Evolutionary conservation across 1,140 invertebrate genomes (phyloP), one percentile per base, ranked within the genome.

Genomic region (Theocolax elegans): DNA sequence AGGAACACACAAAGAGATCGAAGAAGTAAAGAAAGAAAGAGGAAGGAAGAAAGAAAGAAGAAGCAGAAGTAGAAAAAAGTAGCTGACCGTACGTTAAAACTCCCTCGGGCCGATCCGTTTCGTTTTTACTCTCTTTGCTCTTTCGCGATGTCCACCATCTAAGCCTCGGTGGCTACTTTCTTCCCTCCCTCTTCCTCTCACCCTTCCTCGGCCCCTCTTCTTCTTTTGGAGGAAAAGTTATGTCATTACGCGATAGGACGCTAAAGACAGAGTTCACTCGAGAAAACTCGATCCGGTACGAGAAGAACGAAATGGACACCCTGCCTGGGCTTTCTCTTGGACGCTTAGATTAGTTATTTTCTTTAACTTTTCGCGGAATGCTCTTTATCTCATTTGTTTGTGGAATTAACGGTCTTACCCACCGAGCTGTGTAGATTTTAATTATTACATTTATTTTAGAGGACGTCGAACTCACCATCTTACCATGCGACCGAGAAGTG

Each of bases 211-310:
- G 58, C 15, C 9, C n/a, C n/a, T n/a, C n/a, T 48, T 64, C 66
- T 42, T 58, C 63, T 59, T 40, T 48, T 49, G 68, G 63, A 74
- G 75, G 74, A 79, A 81, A 81, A 83, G 75, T 80, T 81, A 75
- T 77, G 76, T 77, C 77, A 79, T 83, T 83, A 81, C 76, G 81
- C 74, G 80, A 81, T 80, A 76, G 73, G 73, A 67, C 65, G 65
- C 74, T 76, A 75, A 76, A 79, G 77, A 77, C 74, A 65, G 53
- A 70, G 51, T n/a, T n/a, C n/a, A n/a, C n/a, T n/a, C n/a, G n/a
- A n/a, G n/a, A n/a, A n/a, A n/a, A n/a, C n/a, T n/a, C n/a, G n/a
- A n/a, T n/a, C n/a, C 67, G 53, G 46, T 48, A 74, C 29, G 54
- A 21, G 64, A 4, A 19, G 38, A 1, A 2, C 21, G 29, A 40